Evolutionary conservation across 1,140 invertebrate species (phyloP).

Genomic region (Drosophila subobscura): DNA sequence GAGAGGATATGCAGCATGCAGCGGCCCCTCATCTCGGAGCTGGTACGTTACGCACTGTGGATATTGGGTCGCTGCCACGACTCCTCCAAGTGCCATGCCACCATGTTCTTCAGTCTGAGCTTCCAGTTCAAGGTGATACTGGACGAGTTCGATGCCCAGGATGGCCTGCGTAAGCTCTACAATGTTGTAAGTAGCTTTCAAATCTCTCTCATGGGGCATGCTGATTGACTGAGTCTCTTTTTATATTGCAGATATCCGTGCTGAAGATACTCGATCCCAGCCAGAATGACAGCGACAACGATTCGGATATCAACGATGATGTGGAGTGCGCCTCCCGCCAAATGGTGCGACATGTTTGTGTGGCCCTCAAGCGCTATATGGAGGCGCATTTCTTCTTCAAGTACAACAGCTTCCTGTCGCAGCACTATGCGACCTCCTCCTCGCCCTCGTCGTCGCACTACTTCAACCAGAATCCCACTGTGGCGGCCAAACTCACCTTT

Average conservation of each 20-base stretch:
- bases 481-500: slow-evolving; percentile 84
- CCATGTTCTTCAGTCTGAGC: slow-evolving; percentile 97
- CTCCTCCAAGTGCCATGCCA: slow-evolving; percentile 97
- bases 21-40: slow-evolving; percentile 89
- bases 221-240: too few species aligned
- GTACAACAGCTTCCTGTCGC: slow-evolving; percentile 90
- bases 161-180: slow-evolving; percentile 95
- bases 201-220: too few species aligned
- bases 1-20: slow-evolving; percentile 95
- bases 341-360: slow-evolving; percentile 95
- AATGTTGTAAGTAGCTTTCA: slow-evolving; percentile 90
- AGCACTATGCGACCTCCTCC: slow-evolving; percentile 64
- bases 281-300: slow-evolving; percentile 88
- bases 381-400: slow-evolving; percentile 95
- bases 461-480: slow-evolving; percentile 63
- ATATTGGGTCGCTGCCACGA: slow-evolving; percentile 97
- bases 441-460: slow-evolving; percentile 39
- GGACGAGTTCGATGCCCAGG: slow-evolving; percentile 96
- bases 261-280: slow-evolving; percentile 85
- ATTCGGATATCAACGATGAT: slow-evolving; percentile 90
- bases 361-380: slow-evolving; percentile 95
- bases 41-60: slow-evolving; percentile 96
- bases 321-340: slow-evolving; percentile 96
- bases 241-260: slow-evolving; percentile 89
- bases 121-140: slow-evolving; percentile 96